These are phyloP conservation scores for Trogon melanurus DNA, from an alignment of 2,113 vertebrate genomes.

Conservation along the genomic window DNA sequence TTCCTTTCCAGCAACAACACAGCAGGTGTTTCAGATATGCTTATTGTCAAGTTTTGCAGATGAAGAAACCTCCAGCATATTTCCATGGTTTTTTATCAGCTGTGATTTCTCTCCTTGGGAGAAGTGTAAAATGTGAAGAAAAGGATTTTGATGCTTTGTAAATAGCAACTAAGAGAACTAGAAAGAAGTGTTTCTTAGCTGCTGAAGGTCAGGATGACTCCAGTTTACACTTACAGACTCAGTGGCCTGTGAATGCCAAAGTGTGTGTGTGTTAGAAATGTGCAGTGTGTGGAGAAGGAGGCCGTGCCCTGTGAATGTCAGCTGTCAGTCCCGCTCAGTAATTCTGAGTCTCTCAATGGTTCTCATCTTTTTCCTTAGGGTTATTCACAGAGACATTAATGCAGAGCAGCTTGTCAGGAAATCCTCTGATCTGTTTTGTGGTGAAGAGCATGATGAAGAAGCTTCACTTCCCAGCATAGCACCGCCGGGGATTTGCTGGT, in stretches of 20 bases:
- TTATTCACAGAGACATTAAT: background rate
- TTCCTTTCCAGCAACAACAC: background rate
- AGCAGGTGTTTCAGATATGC: background rate
- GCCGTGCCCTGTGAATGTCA: background rate
- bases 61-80: background rate
- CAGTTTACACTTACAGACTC: background rate
- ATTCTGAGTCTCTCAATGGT: background rate
- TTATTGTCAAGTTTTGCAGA: rapidly evolving
- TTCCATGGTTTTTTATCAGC: background rate
- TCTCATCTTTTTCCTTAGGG: background rate
- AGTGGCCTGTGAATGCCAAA: background rate
- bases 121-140: background rate
- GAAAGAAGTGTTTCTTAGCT: background rate
- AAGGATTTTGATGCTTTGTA: background rate
- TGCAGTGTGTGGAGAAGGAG: background rate
- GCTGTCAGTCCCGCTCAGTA: background rate
- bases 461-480: background rate
- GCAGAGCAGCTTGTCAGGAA: background rate
- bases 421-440: background rate
- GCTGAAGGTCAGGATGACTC: background rate
- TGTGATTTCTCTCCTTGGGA: background rate
- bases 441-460: background rate
- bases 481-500: background rate
- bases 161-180: background rate
- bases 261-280: background rate